Percentiles rank a stretch among this genome's conserved stretches.
Evolutionary conservation across 1,140 invertebrate genomes (phyloP).

Genomic region (Eupeodes corollae): DNA sequence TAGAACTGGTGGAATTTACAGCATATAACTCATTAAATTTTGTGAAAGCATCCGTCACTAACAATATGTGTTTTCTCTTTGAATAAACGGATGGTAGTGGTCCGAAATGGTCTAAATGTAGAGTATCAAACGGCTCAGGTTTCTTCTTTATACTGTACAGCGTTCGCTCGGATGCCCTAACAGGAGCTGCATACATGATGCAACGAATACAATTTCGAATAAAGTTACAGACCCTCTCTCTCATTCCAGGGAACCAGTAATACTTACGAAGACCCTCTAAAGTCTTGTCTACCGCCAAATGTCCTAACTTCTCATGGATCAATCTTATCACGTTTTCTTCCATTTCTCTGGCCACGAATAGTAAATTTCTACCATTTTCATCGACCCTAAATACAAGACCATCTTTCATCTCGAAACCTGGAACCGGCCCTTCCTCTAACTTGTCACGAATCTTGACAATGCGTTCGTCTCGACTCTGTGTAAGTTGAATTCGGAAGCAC

Average conservation of each 20-base stretch:
- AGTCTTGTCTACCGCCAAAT: neutral
- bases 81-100: slow-evolving; percentile 1
- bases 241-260: slow-evolving; percentile 1
- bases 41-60: slow-evolving; percentile 5
- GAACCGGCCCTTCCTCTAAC: slow-evolving; percentile 1
- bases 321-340: slow-evolving; percentile 2
- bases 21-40: slow-evolving; percentile 2
- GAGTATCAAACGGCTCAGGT: slow-evolving; percentile 1
- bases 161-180: neutral
- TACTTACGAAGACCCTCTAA: neutral
- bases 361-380: neutral
- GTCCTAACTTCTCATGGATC: slow-evolving; percentile 3
- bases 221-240: neutral
- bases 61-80: slow-evolving; percentile 1
- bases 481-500: too few species aligned
- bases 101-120: slow-evolving; percentile 5
- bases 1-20: neutral
- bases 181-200: slow-evolving; percentile 1
- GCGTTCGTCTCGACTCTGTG: too few species aligned
- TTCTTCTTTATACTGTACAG: slow-evolving; percentile 3
- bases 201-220: slow-evolving; percentile 1
- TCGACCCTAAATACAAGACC: neutral
- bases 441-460: neutral
- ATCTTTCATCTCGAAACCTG: neutral
- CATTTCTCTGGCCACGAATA: neutral